Percentiles rank a stretch among this genome's conserved stretches.
These are phyloP conservation scores for Trachelus iudaicus DNA, from an alignment of 2,888 invertebrate genomes.

Conservation along the genomic window DNA sequence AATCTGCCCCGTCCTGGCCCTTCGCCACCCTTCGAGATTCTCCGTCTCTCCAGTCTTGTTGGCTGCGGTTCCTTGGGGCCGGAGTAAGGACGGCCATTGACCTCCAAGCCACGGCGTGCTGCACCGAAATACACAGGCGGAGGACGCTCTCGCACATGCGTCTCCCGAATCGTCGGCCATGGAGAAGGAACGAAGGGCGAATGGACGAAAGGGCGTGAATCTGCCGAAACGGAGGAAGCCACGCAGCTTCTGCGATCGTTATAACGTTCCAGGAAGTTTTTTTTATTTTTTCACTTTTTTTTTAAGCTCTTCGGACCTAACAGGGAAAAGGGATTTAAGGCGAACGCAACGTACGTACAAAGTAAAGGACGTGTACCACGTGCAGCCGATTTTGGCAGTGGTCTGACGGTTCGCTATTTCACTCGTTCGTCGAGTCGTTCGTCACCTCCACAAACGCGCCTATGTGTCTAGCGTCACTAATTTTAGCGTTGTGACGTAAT, in stretches of 20 bases:
- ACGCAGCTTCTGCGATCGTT: neutral
- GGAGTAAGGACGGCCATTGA: constrained; percentile 67
- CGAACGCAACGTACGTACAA: neutral
- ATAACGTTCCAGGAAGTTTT: neutral
- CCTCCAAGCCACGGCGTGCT: constrained; percentile 59
- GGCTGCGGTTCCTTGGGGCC: constrained; percentile 49
- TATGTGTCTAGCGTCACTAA: neutral
- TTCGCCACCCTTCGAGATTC: constrained; percentile 8
- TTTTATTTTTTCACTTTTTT: neutral
- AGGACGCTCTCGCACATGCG: constrained; percentile 55
- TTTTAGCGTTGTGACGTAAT: constrained; percentile 6
- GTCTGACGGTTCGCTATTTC: neutral
- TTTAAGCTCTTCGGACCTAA: neutral
- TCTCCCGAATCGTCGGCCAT: constrained; percentile 20
- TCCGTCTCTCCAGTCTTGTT: constrained; percentile 25
- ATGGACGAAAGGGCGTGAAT: constrained; percentile 35
- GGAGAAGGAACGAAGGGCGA: constrained; percentile 40
- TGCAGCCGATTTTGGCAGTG: neutral
- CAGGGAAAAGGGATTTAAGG: neutral
- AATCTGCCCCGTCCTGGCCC: neutral
- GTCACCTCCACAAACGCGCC: neutral
- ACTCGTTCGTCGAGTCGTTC: neutral
- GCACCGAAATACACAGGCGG: constrained; percentile 61
- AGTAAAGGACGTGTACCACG: neutral
- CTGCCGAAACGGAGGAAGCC: constrained; percentile 29